phyloP scores from a whole-genome alignment of 2,113 vertebrate genomes.

The Microtus pennsylvanicus region DNA sequence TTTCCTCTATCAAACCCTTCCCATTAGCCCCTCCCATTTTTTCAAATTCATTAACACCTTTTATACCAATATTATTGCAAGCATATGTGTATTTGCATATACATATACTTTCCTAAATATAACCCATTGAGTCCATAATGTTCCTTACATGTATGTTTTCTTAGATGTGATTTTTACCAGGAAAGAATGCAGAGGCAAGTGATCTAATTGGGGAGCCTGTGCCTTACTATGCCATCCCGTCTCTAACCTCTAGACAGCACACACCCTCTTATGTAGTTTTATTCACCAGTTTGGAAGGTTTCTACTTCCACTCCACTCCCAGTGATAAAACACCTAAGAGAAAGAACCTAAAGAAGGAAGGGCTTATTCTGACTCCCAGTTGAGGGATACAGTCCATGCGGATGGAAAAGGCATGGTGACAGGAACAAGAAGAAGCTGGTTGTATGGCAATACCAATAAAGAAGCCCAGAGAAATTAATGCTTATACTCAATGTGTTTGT shows the following conservation, averaged over 20 bases:
- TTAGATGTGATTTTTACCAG: conserved; percentile 26
- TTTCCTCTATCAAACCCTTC: background rate
- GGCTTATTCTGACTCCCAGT: background rate
- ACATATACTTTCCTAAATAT: background rate
- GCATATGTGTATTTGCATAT: background rate
- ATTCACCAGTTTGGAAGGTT: background rate
- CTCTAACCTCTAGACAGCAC: background rate
- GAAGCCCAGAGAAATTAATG: background rate
- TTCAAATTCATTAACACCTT: background rate
- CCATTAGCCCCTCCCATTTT: background rate
- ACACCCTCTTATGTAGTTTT: background rate
- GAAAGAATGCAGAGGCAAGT: background rate
- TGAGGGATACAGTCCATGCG: too few relatives aligned
- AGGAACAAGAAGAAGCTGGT: background rate
- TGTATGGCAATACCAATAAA: background rate
- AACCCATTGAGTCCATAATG: background rate
- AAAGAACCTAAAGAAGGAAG: background rate
- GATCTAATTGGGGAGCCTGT: background rate
- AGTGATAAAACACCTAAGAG: too few relatives aligned
- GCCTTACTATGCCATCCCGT: background rate
- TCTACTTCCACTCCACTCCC: background rate
- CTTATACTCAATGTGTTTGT: background rate
- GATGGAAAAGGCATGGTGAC: too few relatives aligned
- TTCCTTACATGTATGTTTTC: background rate
- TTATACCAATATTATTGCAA: background rate